phyloP scores from a whole-genome alignment of 1,140 invertebrate genomes.

The Battus philenor region DNA sequence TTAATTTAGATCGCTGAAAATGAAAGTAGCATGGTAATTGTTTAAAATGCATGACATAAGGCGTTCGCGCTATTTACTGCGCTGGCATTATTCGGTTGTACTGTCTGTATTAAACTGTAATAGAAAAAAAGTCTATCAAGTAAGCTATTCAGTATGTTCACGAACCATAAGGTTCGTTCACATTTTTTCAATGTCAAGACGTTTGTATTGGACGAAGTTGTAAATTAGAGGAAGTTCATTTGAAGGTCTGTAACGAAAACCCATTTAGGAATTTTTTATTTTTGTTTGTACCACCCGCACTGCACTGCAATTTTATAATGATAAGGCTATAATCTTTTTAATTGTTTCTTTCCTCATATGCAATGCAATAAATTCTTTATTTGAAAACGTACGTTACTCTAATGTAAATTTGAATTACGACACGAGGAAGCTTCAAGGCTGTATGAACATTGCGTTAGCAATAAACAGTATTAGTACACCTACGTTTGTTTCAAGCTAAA shows the following conservation, averaged over 20 bases:
- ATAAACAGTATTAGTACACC: too few relatives aligned
- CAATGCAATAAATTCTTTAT: too few relatives aligned
- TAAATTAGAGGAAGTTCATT: background rate
- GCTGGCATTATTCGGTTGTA: background rate
- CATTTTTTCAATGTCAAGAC: background rate
- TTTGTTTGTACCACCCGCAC: too few relatives aligned
- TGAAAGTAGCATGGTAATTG: slow-evolving; percentile 10
- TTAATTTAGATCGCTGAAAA: slow-evolving; percentile 12
- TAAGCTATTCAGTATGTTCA: background rate
- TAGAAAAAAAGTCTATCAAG: background rate
- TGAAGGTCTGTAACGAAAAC: background rate
- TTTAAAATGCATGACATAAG: slow-evolving; percentile 5
- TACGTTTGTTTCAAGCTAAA: too few relatives aligned
- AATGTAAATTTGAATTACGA: background rate
- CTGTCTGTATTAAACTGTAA: too few relatives aligned
- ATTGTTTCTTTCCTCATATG: too few relatives aligned
- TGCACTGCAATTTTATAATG: too few relatives aligned
- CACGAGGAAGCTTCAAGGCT: slow-evolving; percentile 4
- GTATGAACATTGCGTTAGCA: too few relatives aligned
- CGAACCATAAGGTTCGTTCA: slow-evolving; percentile 3
- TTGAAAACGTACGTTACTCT: background rate
- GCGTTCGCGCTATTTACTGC: background rate
- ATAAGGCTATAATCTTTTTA: too few relatives aligned
- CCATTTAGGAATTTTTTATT: too few relatives aligned
- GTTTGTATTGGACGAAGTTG: too few relatives aligned